phyloP scores from a whole-genome alignment of 2,797 vertebrate species.

The Acrossocheilus wenchowensis region DNA sequence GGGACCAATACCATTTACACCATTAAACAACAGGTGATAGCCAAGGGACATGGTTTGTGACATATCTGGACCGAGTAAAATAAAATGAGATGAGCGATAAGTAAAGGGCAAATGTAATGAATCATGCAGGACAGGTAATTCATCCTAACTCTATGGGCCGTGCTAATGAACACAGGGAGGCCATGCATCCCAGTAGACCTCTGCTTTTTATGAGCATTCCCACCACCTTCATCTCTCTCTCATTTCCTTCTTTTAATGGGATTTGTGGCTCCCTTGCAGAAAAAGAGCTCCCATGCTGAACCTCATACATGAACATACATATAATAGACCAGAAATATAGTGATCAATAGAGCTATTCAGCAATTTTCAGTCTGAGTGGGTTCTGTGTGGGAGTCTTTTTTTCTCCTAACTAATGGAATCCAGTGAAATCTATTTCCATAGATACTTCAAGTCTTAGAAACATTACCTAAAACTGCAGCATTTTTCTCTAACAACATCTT shows the following conservation, averaged over 20 bases:
- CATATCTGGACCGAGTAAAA: constrained; percentile 1
- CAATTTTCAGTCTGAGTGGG: constrained; percentile 14
- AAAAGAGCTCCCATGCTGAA: constrained; percentile 7
- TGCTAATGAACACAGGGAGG: constrained; percentile 47
- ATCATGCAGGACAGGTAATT: constrained; percentile 50
- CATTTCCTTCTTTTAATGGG: constrained; percentile 45
- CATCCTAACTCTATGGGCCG: constrained; percentile 19
- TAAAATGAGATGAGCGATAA: constrained; percentile 31
- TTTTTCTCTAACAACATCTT: not conserved
- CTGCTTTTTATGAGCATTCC: constrained; percentile 10
- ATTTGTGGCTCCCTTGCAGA: constrained; percentile 20
- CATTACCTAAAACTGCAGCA: not conserved
- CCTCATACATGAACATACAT: constrained; percentile 8
- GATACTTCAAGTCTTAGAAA: not conserved
- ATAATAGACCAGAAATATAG: constrained; percentile 33
- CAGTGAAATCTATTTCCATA: not conserved
- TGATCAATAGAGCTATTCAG: constrained; percentile 26
- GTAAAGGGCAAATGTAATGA: constrained; percentile 44
- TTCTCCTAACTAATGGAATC: constrained; percentile 1
- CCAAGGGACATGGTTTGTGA: not conserved
- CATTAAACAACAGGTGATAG: constrained; percentile 35
- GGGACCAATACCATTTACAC: constrained; percentile 30
- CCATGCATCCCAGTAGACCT: constrained; percentile 24
- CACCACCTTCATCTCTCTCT: constrained; percentile 6
- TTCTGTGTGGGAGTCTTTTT: not conserved